A percentile compares a stretch with the other conserved stretches of the same genome.
Conservation (phyloP, 2,797 vertebrate species). For the Oceanodroma leucorhoa region DNA sequence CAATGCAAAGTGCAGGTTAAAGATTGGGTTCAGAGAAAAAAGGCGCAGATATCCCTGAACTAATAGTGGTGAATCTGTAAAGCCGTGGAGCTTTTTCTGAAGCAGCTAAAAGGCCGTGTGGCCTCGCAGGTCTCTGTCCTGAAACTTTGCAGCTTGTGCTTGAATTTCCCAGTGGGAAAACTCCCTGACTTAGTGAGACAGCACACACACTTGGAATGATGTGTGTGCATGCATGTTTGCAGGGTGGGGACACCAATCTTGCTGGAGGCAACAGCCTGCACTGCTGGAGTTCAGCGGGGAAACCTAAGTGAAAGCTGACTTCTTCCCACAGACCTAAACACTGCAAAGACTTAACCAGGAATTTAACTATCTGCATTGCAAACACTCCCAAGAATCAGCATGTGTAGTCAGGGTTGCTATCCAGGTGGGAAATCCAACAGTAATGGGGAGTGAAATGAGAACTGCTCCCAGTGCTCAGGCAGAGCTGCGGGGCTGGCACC, state of each 20-base stretch:
- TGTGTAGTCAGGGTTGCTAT: accelerated
- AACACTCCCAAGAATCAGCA: not conserved
- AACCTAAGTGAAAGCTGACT: not conserved
- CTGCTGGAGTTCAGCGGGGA: not conserved
- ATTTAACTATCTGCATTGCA: not conserved
- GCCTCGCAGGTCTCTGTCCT: not conserved
- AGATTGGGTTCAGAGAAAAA: not conserved
- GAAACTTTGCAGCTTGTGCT: not conserved
- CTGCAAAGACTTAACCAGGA: not conserved
- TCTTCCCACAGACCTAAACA: not conserved
- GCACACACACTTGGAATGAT: not conserved
- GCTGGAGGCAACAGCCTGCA: not conserved
- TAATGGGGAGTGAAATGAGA: not conserved
- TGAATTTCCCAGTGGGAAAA: not conserved
- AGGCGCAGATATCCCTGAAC: not conserved
- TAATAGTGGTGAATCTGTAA: not conserved
- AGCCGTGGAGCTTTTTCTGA: not conserved
- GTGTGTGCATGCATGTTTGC: accelerated
- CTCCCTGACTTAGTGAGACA: not conserved
- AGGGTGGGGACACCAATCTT: not conserved
- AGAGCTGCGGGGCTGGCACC: not conserved
- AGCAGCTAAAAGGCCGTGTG: not conserved
- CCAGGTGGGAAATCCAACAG: not conserved
- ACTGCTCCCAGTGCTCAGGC: not conserved
- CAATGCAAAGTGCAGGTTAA: not conserved